Evolutionary conservation across 2,113 vertebrate species (phyloP).

Genomic region (Lepus europaeus): DNA sequence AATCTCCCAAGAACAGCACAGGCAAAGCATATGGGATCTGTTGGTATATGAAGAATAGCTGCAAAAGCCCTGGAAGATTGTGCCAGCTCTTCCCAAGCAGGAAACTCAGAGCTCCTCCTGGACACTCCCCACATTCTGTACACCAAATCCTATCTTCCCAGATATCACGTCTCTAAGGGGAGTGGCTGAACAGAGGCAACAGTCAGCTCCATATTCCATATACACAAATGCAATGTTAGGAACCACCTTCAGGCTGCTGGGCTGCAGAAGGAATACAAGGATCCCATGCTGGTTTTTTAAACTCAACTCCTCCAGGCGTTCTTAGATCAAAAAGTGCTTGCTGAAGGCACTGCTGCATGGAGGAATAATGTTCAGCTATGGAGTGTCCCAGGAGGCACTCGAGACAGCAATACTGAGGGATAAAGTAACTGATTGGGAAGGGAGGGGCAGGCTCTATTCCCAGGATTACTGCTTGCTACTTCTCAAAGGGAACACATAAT

Average conservation of each 20-base stretch:
- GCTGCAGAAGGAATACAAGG: not conserved
- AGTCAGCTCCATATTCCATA: not conserved
- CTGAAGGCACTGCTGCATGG: not conserved
- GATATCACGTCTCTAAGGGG: not conserved
- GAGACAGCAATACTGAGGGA: not conserved
- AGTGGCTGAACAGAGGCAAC: not conserved
- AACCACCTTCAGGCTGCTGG: not conserved
- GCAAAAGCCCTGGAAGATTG: not conserved
- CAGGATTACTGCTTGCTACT: not conserved
- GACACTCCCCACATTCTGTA: not conserved
- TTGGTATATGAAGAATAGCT: not conserved
- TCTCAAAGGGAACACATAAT: not conserved
- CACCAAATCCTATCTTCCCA: not conserved
- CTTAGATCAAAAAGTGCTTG: not conserved
- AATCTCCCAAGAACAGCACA: not conserved
- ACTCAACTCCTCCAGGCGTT: conserved; percentile 9
- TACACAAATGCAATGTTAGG: not conserved
- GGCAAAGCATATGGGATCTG: not conserved
- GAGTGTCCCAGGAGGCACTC: not conserved
- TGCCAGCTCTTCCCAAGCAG: not conserved
- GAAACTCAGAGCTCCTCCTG: not conserved
- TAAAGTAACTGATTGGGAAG: not conserved
- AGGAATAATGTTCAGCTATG: not conserved
- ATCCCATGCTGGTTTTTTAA: conserved; percentile 11
- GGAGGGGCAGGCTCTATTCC: not conserved